Evolutionary conservation across 1,140 invertebrate genomes (phyloP).

Genomic region (Megalopta genalis): DNA sequence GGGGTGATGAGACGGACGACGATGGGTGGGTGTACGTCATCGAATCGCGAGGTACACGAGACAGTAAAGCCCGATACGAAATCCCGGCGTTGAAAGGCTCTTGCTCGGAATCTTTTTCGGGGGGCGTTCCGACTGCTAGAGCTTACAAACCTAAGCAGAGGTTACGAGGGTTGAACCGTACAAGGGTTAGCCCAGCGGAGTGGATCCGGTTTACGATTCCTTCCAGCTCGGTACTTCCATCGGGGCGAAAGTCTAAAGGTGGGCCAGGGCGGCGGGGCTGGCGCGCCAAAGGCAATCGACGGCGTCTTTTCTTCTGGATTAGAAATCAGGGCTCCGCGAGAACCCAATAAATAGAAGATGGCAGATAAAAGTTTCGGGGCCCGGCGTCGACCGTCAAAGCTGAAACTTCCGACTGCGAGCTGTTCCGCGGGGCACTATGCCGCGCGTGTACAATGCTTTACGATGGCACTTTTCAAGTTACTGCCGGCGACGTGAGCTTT

Average conservation of each 20-base stretch:
- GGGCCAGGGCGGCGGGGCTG: background rate
- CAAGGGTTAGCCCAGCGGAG: constrained; percentile 37
- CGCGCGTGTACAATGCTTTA: background rate
- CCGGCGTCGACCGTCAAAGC: no score
- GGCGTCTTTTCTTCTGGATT: constrained; percentile 28
- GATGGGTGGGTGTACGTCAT: no score
- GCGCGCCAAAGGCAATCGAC: constrained; percentile 25
- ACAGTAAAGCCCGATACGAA: constrained; percentile 1
- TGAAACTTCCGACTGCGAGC: background rate
- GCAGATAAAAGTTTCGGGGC: constrained; percentile 40
- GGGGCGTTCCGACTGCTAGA: background rate
- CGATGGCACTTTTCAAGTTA: background rate
- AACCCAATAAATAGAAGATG: constrained; percentile 51
- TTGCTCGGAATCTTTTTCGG: constrained; percentile 7
- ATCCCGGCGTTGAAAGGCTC: constrained; percentile 14
- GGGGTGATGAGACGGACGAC: no score
- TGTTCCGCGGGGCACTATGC: background rate
- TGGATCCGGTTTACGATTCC: constrained; percentile 54
- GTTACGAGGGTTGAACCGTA: constrained; percentile 53
- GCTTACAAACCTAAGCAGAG: constrained; percentile 34
- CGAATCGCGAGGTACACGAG: background rate
- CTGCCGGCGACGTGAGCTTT: background rate
- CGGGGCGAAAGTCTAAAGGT: no score
- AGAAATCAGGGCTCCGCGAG: constrained; percentile 48
- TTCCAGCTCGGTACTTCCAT: constrained; percentile 40